These are phyloP conservation scores for Agonopterix arenella DNA, from an alignment of 2,888 invertebrate genomes.

Conservation along the genomic window DNA sequence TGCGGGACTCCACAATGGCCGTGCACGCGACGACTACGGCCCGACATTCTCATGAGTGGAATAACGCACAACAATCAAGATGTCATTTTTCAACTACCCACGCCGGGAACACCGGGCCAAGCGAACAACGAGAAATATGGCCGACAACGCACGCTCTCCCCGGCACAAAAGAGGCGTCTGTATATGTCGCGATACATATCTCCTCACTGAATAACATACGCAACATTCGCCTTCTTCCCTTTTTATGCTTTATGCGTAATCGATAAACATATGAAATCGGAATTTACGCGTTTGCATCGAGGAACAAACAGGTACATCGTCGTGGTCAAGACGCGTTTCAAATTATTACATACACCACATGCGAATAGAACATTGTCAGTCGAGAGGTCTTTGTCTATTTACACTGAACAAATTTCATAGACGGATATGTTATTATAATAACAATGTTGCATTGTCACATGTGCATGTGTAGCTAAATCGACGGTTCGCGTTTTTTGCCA, in stretches of 20 bases:
- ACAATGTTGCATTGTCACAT: conserved; percentile 21
- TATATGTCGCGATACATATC: conserved; percentile 67
- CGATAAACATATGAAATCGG: conserved; percentile 28
- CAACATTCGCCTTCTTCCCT: conserved; percentile 46
- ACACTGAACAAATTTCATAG: background rate
- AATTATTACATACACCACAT: background rate
- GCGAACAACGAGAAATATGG: conserved; percentile 66
- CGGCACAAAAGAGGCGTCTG: conserved; percentile 60
- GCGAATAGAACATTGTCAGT: no score
- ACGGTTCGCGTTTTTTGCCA: conserved; percentile 39
- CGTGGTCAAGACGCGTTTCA: background rate
- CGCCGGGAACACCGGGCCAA: conserved; percentile 53
- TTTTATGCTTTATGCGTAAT: conserved; percentile 49
- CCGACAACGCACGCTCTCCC: conserved; percentile 64
- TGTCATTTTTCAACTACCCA: conserved; percentile 78
- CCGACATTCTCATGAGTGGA: conserved; percentile 71
- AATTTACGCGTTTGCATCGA: background rate
- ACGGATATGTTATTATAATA: conserved; percentile 1
- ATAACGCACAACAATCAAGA: conserved; percentile 76
- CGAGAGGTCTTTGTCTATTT: background rate
- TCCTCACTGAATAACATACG: conserved; percentile 53
- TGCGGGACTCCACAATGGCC: conserved; percentile 52
- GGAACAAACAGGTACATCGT: background rate
- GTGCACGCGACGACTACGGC: conserved; percentile 61
- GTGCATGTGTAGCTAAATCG: conserved; percentile 42